phyloP scores from a whole-genome alignment of 2,113 vertebrate genomes.

The Cyrtonyx montezumae region DNA sequence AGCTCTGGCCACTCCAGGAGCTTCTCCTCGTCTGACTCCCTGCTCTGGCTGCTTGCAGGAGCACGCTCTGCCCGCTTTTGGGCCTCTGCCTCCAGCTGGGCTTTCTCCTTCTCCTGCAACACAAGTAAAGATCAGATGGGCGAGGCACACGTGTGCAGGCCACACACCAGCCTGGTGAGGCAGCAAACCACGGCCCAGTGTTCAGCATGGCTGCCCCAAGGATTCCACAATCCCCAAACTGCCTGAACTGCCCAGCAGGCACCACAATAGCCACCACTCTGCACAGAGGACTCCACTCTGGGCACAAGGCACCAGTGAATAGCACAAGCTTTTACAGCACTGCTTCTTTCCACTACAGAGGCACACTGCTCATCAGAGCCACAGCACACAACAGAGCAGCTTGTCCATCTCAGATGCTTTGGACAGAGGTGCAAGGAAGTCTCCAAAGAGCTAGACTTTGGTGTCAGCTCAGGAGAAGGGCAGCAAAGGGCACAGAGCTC shows the following conservation, averaged over 20 bases:
- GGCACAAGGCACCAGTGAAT: neutral
- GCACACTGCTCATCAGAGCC: accelerated
- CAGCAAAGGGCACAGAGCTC: neutral
- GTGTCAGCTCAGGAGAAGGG: neutral
- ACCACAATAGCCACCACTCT: neutral
- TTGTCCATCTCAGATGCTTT: neutral
- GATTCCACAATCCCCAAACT: neutral
- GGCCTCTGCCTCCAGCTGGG: constrained; percentile 81
- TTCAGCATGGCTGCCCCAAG: accelerated
- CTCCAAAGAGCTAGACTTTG: accelerated
- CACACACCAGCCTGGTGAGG: neutral
- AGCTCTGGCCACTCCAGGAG: constrained; percentile 93
- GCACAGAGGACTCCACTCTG: neutral
- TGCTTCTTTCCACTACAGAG: accelerated
- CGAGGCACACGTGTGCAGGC: accelerated
- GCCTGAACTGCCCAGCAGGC: accelerated
- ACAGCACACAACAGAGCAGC: accelerated
- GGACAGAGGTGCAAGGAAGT: neutral
- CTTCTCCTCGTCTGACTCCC: constrained; percentile 74
- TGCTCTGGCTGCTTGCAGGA: constrained; percentile 66
- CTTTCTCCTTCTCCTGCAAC: constrained; percentile 91
- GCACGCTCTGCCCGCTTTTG: constrained; percentile 75
- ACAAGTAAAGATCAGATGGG: neutral
- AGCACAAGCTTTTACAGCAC: accelerated
- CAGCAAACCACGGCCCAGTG: neutral